Evolutionary conservation across 2,113 vertebrate species (phyloP).

Genomic region (Phrynocephalus versicolor): DNA sequence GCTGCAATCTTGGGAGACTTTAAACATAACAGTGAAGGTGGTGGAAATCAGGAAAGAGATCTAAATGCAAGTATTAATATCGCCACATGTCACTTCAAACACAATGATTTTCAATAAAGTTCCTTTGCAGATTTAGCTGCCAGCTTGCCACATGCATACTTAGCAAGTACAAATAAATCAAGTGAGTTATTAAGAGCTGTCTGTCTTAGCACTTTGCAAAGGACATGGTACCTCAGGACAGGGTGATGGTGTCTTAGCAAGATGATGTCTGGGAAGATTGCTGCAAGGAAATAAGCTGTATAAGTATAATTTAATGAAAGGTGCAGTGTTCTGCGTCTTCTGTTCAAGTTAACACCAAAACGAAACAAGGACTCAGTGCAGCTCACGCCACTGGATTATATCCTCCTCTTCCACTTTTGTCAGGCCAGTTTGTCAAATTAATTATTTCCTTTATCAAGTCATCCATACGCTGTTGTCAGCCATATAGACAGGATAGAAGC

Average conservation of each 20-base stretch:
- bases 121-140: background rate
- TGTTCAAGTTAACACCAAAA: background rate
- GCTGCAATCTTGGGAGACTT: background rate
- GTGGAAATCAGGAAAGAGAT: background rate
- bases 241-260: too few species aligned
- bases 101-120: background rate
- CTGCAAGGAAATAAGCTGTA: background rate
- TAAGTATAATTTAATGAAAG: background rate
- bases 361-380: conserved; percentile 5
- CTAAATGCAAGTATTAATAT: background rate
- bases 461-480: conserved; percentile 53
- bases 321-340: background rate
- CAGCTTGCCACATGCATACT: background rate
- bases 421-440: conserved; percentile 33
- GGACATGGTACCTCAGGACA: too few species aligned
- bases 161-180: background rate
- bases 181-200: background rate
- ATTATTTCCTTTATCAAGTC: conserved; percentile 61
- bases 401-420: conserved; percentile 5
- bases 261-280: background rate
- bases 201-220: background rate
- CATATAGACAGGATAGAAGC: conserved; percentile 25
- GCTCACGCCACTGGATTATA: background rate
- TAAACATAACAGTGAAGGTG: background rate
- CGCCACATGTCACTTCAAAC: background rate